Base-by-base conservation (phyloP, 2,888 invertebrate genomes). In the Andricus quercusramuli region DNA sequence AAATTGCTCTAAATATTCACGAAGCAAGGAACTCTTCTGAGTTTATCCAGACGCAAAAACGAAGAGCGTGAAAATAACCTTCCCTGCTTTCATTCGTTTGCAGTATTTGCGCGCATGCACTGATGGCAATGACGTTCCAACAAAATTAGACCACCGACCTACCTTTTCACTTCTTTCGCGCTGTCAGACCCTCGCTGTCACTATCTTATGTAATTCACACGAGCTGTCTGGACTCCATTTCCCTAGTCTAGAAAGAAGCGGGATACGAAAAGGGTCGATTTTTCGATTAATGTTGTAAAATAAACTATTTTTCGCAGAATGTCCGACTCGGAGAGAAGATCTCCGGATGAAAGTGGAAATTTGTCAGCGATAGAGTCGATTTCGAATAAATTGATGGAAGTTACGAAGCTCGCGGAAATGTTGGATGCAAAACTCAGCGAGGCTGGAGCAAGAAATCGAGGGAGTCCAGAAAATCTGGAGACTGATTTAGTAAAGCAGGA, bases 401-500 rank as follows among this genome's bases (percentile, higher is more conserved):
- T 96, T 22, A 95, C 96, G 20, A 94, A 94, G 80, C 93, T 96
- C 32, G 96, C 96, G 2, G 96, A 96, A 90, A 95, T 95, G 83
- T 91, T 96, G 85, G 96, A 96, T 88, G 94, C 94, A 62, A 90
- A 85, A 83, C 86, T 92, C 17, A 92, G 90, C 85, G 91, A 92
- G 77, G 92, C 92, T 76, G 92, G 92, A 15, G 92, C 91, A 32
- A 88, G 88, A 80, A 91, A 91, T 82, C 93, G 81, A 67, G 56
- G 68, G 2, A 62, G 74, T n/a, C 59, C 70, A n/a, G 78, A 79
- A 11, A 59, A 78, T 64, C 5, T 29, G 9, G 41, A 25, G 25
- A 32, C 37, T 20, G 56, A 29, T n/a, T 59, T 78, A 51, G 20
- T 64, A 22, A 77, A 77, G 15, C 74, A 44, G 17, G 32, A 77